Evolutionary conservation across 2,113 vertebrate genomes (phyloP).

Genomic region (Abramis brama): DNA sequence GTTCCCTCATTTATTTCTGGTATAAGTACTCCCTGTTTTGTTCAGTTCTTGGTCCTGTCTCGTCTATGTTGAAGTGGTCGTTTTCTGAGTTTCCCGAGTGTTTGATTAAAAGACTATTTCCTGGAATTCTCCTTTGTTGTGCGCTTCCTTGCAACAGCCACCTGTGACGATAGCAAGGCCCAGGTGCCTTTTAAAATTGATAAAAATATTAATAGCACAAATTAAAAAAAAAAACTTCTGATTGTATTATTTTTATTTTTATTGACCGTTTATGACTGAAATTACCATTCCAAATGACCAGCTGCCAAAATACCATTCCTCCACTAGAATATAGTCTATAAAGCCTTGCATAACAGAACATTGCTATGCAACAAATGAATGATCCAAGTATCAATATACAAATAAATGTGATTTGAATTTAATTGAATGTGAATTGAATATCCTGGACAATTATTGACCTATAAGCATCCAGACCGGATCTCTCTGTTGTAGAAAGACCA

Average conservation of each 20-base stretch:
- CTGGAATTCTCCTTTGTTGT: no score
- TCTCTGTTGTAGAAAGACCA: neutral
- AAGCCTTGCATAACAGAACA: neutral
- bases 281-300: no score
- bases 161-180: neutral
- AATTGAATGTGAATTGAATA: neutral
- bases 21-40: no score
- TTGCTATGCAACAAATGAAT: neutral
- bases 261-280: neutral
- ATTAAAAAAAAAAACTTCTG: neutral
- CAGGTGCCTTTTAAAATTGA: neutral
- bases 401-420: no score
- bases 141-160: no score
- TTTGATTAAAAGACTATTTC: no score
- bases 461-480: neutral
- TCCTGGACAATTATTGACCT: neutral
- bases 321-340: neutral
- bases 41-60: no score
- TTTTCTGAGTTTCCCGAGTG: no score
- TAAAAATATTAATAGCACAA: neutral
- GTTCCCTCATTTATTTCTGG: no score
- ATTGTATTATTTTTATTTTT: neutral
- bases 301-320: neutral
- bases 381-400: neutral
- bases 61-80: no score